These are phyloP conservation scores for Porites lobata DNA, from an alignment of 92 coral and sea anemone species.

Conservation along the genomic window DNA sequence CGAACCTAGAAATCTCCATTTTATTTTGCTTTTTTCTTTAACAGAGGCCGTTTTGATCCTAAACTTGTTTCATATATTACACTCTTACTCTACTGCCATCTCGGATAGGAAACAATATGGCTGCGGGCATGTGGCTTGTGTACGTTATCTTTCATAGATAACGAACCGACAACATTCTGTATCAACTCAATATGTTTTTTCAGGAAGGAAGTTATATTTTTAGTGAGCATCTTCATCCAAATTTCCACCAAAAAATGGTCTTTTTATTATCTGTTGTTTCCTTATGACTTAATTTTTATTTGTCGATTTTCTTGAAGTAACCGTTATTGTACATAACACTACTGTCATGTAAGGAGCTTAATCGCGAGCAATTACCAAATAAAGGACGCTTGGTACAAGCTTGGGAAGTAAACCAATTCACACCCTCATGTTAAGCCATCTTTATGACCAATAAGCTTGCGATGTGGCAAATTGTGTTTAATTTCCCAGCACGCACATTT, in stretches of 20 bases:
- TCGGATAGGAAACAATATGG: too few species aligned
- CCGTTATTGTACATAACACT: background rate
- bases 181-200: background rate
- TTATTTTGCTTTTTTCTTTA: too few species aligned
- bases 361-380: slow-evolving; percentile 13
- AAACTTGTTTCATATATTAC: too few species aligned
- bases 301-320: background rate
- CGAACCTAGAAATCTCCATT: too few species aligned
- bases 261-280: background rate
- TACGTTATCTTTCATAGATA: background rate
- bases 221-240: background rate
- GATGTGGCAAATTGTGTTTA: slow-evolving; percentile 23
- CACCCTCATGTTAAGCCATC: slow-evolving; percentile 23
- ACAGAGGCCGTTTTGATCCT: too few species aligned
- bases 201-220: background rate
- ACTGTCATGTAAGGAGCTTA: background rate
- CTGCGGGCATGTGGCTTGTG: background rate
- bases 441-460: slow-evolving; percentile 33
- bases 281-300: background rate
- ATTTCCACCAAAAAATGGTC: background rate
- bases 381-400: slow-evolving; percentile 15
- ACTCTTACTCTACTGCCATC: too few species aligned
- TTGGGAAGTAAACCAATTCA: slow-evolving; percentile 22
- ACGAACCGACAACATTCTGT: background rate
- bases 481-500: slow-evolving; percentile 24